Conservation (phyloP, 2,113 vertebrate species). For the Lagopus leucura region DNA sequence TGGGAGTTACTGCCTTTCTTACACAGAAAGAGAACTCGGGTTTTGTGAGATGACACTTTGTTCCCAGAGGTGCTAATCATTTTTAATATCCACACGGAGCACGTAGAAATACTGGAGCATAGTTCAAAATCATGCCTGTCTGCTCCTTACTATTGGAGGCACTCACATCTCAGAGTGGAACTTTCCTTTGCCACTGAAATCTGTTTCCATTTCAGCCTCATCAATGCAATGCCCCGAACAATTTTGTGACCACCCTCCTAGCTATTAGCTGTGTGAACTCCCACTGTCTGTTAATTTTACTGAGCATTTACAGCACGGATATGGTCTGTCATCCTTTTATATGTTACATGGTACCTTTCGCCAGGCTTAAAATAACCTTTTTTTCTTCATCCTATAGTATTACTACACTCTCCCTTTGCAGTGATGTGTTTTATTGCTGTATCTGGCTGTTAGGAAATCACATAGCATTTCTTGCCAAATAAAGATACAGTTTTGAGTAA, state of each 20-base stretch:
- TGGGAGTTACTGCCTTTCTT: background rate
- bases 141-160: background rate
- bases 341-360: background rate
- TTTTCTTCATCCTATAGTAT: background rate
- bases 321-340: background rate
- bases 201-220: background rate
- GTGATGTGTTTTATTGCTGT: constrained; percentile 12
- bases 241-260: background rate
- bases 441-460: background rate
- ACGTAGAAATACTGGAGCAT: background rate
- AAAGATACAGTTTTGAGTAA: background rate
- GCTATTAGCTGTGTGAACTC: background rate
- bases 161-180: background rate
- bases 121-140: background rate
- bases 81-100: background rate
- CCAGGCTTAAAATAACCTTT: constrained; percentile 19
- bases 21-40: background rate
- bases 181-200: background rate
- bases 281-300: background rate
- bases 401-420: background rate
- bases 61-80: background rate
- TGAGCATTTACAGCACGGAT: background rate
- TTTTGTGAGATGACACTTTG: background rate
- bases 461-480: background rate
- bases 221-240: constrained; percentile 32